phyloP scores from a whole-genome alignment of 2,888 invertebrate species.

The Piscicola geometra region DNA sequence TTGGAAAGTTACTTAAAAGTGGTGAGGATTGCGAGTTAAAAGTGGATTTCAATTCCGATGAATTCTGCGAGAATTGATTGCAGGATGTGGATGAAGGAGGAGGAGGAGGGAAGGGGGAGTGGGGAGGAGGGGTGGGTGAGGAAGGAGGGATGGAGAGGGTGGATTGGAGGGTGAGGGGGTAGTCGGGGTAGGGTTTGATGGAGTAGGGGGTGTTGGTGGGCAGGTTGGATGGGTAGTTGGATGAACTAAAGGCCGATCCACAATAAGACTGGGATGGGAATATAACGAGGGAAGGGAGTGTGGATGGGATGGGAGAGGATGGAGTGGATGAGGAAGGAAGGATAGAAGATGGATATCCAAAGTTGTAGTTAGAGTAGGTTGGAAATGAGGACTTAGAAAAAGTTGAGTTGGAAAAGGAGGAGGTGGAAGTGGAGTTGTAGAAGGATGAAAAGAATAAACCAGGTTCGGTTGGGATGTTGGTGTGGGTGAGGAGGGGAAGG shows the following conservation, averaged over 20 bases:
- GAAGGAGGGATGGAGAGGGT: not conserved
- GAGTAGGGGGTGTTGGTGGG: not conserved
- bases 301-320: not conserved
- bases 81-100: not conserved
- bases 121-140: not conserved
- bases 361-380: not conserved
- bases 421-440: not conserved
- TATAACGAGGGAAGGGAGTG: not conserved
- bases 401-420: constrained; percentile 6
- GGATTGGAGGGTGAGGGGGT: not conserved
- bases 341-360: constrained; percentile 4
- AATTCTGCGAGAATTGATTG: not conserved
- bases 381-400: not conserved
- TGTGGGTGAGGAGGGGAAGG: not conserved
- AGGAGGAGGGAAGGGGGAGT: not conserved
- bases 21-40: not conserved
- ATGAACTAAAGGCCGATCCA: not conserved
- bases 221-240: not conserved
- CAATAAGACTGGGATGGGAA: not conserved
- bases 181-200: constrained; percentile 4
- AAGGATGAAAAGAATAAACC: constrained; percentile 3
- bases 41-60: not conserved
- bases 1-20: not conserved
- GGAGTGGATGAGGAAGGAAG: constrained; percentile 5
- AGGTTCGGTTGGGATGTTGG: constrained; percentile 1